A percentile compares a stretch with the other conserved stretches of the same genome.
phyloP scores from a whole-genome alignment of 2,797 vertebrate genomes.

The Streptopelia turtur region DNA sequence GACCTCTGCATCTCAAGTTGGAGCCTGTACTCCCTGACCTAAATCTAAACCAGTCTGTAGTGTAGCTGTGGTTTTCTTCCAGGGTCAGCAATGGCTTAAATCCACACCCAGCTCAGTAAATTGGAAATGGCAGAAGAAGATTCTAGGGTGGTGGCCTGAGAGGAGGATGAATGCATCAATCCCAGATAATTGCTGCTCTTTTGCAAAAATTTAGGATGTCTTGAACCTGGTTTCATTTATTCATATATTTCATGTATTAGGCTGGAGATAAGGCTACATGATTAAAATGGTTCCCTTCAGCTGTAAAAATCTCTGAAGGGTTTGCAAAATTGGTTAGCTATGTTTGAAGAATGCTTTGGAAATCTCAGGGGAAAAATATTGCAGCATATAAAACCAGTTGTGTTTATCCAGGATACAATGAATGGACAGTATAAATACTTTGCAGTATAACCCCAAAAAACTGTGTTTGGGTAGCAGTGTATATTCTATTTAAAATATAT shows the following conservation, averaged over 20 bases:
- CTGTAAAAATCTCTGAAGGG: background rate
- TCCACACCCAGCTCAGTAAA: slow-evolving; percentile 43
- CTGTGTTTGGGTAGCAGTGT: background rate
- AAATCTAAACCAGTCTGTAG: slow-evolving; percentile 59
- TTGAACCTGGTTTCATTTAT: background rate
- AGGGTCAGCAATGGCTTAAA: slow-evolving; percentile 65
- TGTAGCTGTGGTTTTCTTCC: slow-evolving; percentile 16
- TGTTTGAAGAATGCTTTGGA: background rate
- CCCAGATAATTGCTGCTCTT: slow-evolving; percentile 26
- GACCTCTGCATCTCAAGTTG: slow-evolving; percentile 43
- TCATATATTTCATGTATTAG: background rate
- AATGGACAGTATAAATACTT: background rate
- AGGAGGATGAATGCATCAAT: slow-evolving; percentile 39
- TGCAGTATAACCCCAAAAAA: background rate
- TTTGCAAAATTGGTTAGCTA: background rate
- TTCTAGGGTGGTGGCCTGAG: slow-evolving; percentile 10
- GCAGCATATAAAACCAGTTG: background rate
- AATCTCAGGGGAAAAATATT: background rate
- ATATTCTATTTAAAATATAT: background rate
- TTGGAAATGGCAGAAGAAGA: slow-evolving; percentile 62
- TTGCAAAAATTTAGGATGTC: background rate
- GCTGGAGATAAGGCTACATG: background rate
- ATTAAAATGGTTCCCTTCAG: slow-evolving; percentile 18
- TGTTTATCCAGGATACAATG: background rate
- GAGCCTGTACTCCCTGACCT: slow-evolving; percentile 18